Evolutionary conservation across 2,888 invertebrate species (phyloP).

Genomic region (Nomada flava): DNA sequence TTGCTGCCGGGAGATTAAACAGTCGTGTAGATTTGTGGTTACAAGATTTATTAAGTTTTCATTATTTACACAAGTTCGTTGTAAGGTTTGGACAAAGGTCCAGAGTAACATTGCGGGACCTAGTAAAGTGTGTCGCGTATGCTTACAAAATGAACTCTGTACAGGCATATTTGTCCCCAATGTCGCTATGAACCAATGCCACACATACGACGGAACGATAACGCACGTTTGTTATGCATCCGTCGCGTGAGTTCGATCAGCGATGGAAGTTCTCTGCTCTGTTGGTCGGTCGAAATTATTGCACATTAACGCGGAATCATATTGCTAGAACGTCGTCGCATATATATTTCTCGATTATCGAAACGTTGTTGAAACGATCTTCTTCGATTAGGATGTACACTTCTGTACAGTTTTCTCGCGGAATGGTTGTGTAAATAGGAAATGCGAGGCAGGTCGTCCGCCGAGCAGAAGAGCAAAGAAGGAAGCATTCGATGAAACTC

Average conservation of each 20-base stretch:
- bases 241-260: slow-evolving; percentile 59
- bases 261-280: slow-evolving; percentile 58
- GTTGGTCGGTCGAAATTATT: slow-evolving; percentile 53
- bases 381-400: too few species aligned
- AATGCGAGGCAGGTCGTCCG: too few species aligned
- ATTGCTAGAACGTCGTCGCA: neutral
- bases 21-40: slow-evolving; percentile 49
- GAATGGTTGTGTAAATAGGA: too few species aligned
- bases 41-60: slow-evolving; percentile 77
- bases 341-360: neutral
- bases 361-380: too few species aligned
- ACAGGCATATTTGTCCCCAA: slow-evolving; percentile 78
- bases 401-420: too few species aligned
- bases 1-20: neutral
- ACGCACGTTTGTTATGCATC: slow-evolving; percentile 40
- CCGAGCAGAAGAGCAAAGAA: too few species aligned
- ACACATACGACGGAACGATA: slow-evolving; percentile 60
- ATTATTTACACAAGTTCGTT: slow-evolving; percentile 80
- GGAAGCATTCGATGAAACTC: too few species aligned
- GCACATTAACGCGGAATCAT: slow-evolving; percentile 35
- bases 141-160: slow-evolving; percentile 70
- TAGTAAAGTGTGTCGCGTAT: slow-evolving; percentile 57
- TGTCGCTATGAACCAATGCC: slow-evolving; percentile 83
- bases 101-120: slow-evolving; percentile 81
- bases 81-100: slow-evolving; percentile 79